These are phyloP conservation scores for Battus philenor DNA, from an alignment of 1,140 invertebrate genomes.

Conservation along the genomic window DNA sequence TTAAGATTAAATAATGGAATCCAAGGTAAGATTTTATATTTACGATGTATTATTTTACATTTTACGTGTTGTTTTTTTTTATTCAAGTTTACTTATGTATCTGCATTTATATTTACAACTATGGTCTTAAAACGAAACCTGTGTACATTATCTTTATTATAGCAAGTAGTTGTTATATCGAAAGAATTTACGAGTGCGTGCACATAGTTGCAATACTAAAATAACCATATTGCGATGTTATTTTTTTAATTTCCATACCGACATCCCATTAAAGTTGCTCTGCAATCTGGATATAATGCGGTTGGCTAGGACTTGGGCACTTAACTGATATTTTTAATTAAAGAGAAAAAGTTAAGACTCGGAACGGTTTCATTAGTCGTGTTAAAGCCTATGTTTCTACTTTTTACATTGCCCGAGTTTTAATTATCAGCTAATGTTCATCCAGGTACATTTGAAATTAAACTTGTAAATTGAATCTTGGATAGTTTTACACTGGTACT, in stretches of 20 bases:
- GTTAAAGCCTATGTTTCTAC: slow-evolving; percentile 38
- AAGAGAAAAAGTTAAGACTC: slow-evolving; percentile 28
- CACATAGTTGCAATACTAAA: slow-evolving; percentile 14
- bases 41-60: slow-evolving; percentile 17
- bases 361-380: slow-evolving; percentile 33
- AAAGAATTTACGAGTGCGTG: slow-evolving; percentile 5
- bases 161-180: background rate
- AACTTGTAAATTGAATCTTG: too few relatives aligned
- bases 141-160: slow-evolving; percentile 10
- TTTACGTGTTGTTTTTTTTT: too few relatives aligned
- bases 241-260: slow-evolving; percentile 22
- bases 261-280: slow-evolving; percentile 15
- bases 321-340: slow-evolving; percentile 44
- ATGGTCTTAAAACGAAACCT: slow-evolving; percentile 11
- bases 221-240: background rate
- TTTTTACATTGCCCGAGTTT: slow-evolving; percentile 21
- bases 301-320: slow-evolving; percentile 26
- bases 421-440: background rate
- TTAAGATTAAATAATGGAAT: background rate
- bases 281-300: slow-evolving; percentile 17
- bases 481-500: too few relatives aligned
- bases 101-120: background rate
- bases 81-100: too few relatives aligned
- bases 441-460: background rate
- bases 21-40: too few relatives aligned